These are phyloP conservation scores for Ceratitis capitata DNA, from an alignment of 1,140 invertebrate species.

Conservation along the genomic window DNA sequence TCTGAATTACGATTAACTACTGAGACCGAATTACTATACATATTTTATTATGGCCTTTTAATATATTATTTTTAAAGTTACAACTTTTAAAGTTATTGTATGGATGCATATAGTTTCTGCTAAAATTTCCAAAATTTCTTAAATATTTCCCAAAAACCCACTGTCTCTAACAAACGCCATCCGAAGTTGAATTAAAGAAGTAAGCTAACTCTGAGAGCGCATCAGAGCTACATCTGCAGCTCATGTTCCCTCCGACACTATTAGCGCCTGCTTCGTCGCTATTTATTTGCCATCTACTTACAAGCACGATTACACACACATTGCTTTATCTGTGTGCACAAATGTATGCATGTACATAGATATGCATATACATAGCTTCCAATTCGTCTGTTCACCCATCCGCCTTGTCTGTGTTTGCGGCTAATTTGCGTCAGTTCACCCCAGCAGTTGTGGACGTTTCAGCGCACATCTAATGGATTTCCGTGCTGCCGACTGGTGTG, in stretches of 20 bases:
- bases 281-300: neutral
- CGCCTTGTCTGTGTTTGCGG: neutral
- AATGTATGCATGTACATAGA: neutral
- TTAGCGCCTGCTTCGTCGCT: neutral
- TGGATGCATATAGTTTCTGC: too few species aligned
- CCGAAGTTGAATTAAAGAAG: too few species aligned
- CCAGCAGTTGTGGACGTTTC: constrained; percentile 3
- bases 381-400: neutral
- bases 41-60: too few species aligned
- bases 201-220: too few species aligned
- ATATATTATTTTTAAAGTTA: too few species aligned
- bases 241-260: neutral
- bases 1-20: too few species aligned
- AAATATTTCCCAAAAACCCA: too few species aligned
- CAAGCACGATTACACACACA: neutral
- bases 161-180: too few species aligned
- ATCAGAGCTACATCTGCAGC: neutral
- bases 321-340: too few species aligned
- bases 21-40: too few species aligned
- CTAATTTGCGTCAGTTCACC: neutral
- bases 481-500: neutral
- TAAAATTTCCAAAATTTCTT: too few species aligned
- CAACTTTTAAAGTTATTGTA: too few species aligned
- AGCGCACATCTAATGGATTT: constrained; percentile 7
- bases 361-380: neutral